Evolutionary conservation across 1,140 invertebrate species (phyloP).

Genomic region (Procambarus virginalis): DNA sequence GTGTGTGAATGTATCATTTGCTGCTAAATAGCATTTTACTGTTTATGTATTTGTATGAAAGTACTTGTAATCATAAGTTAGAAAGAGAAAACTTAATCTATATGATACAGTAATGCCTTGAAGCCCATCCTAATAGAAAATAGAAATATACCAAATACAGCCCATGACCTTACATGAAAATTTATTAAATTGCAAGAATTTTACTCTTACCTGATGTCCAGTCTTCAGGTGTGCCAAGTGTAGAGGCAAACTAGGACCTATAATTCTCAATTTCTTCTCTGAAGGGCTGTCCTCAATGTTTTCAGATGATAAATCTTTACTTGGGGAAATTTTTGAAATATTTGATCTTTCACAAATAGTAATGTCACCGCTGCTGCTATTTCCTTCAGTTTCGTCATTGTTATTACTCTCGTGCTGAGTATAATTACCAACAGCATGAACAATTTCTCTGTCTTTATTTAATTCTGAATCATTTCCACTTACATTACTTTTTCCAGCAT

Average conservation of each 20-base stretch:
- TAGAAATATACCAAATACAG: too few relatives aligned
- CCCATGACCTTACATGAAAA: too few relatives aligned
- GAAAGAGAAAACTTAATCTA: too few relatives aligned
- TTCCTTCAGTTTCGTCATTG: not conserved
- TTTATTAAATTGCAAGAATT: too few relatives aligned
- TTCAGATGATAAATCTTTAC: not conserved
- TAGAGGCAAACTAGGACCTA: constrained; percentile 29
- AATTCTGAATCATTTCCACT: not conserved
- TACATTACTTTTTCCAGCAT: not conserved
- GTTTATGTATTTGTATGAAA: too few relatives aligned
- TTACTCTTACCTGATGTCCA: not conserved
- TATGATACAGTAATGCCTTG: too few relatives aligned
- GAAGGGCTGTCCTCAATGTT: not conserved
- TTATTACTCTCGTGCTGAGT: not conserved
- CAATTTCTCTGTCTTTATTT: not conserved
- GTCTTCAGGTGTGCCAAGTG: constrained; percentile 28
- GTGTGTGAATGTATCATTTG: too few relatives aligned
- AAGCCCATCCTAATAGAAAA: too few relatives aligned
- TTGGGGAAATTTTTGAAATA: not conserved
- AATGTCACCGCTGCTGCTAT: not conserved
- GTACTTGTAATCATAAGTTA: too few relatives aligned
- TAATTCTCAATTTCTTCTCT: constrained; percentile 20
- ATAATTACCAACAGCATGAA: not conserved
- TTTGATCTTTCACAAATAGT: not conserved
- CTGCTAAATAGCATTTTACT: not conserved